Conservation (phyloP, 2,797 vertebrate species). For the Pangasius mekongensis region DNA sequence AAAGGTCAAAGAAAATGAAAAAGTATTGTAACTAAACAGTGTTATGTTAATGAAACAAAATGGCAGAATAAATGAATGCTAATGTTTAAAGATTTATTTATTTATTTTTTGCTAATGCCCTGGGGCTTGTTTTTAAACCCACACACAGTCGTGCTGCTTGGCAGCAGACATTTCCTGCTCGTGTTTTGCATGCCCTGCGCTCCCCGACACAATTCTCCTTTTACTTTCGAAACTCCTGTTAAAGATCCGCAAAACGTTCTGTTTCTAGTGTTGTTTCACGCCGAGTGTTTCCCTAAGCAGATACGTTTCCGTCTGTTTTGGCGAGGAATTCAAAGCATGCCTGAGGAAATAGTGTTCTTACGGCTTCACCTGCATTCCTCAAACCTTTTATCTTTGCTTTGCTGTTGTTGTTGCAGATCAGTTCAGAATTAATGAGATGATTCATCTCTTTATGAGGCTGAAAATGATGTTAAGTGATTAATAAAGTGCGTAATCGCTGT, state of each 20-base stretch:
- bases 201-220: background rate
- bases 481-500: background rate
- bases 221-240: background rate
- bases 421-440: background rate
- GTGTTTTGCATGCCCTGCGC: background rate
- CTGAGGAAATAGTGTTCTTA: background rate
- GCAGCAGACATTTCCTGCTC: background rate
- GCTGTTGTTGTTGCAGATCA: background rate
- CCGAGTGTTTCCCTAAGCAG: background rate
- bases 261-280: background rate
- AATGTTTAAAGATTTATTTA: background rate
- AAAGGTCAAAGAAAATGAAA: background rate
- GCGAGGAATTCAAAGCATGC: background rate
- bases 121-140: background rate
- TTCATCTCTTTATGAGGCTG: background rate
- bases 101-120: background rate
- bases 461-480: background rate
- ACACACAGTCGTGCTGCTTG: background rate
- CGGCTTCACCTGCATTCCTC: background rate
- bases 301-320: background rate
- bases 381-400: background rate
- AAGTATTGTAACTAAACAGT: background rate
- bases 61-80: background rate
- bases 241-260: background rate
- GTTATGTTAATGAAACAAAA: background rate